Evolutionary conservation across 2,797 vertebrate genomes (phyloP), one percentile per base, ranked within the genome.

Genomic region (Pipistrellus nathusii): DNA sequence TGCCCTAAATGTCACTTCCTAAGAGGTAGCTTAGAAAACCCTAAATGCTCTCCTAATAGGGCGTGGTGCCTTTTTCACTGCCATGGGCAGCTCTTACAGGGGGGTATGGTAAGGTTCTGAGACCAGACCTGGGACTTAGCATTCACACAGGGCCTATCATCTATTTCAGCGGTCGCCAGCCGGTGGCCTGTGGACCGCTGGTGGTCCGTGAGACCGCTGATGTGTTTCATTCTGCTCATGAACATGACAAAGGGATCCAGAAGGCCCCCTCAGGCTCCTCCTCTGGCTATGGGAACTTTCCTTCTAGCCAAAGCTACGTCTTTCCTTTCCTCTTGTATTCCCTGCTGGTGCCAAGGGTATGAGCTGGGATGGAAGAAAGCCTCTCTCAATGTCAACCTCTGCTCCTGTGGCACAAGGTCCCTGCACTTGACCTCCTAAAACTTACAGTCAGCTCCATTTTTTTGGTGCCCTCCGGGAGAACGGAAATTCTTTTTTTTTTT

Each of bases 391-490:
- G 35, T 35, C 46, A 85, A 41, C 10, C 18, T 85, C 59, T 75
- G 32, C n/a, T 64, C 32, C 64, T 68, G 30, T 20, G 25, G 62
- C 68, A 82, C n/a, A 76, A 89, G 13, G 72, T 89, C 30, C 53
- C 69, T 89, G 32, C 11, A 82, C 64, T 89, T 64, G 15, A 83
- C 41, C 55, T 62, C 14, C 35, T 77, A 51, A 71, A 81, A 59
- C 38, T 44, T 81, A 21, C 0, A 72, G 25, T 17, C 76, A 44
- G 53, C 17, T 48, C 13, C 38, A 41, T 68, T 57, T 88, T 44
- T 27, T 66, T 88, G 3, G 27, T 77, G 9, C 44, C 21, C 46
- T 76, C 75, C 80, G 51, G 88, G 55, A 35, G 90, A 93, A 95
- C 82, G 18, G 6, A 68, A 72, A 84, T 51, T 80, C 35, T 38